Evolutionary conservation across 2,797 vertebrate genomes (phyloP), one percentile per base, ranked within the genome.

Genomic region (Lepilemur ruficaudatus): DNA sequence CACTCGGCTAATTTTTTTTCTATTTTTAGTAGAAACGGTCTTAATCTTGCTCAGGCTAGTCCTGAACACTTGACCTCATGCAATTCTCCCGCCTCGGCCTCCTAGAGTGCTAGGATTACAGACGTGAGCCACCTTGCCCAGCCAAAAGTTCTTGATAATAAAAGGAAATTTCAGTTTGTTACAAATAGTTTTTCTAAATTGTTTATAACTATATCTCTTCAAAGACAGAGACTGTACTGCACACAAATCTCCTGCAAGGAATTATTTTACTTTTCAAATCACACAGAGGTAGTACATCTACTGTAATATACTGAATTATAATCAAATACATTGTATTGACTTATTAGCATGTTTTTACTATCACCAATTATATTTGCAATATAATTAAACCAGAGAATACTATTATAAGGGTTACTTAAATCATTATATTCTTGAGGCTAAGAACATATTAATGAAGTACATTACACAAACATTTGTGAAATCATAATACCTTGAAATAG

Each of bases 191-290:
- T 73, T 70, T 55, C 41, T 70, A 38, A 78, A 79, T 78, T 69
- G 55, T 86, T 69, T 17, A 38, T 86, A 93, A 69, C 78, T 79
- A 69, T 43, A 55, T 35, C 15, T 76, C 28, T 76, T 92, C 46
- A 38, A 86, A 87, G 61, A 93, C 9, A 83, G 72, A 93, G 48
- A 2, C 32, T 35, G 7, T 55, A 59, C 59, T 78, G 65, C 43
- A 43, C 25, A 52, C 20, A 80, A 72, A 63, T 79, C 28, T 78
- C 41, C 91, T 72, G n/a, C 41, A 87, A 87, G n/a, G 28, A 72
- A 93, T 84, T 94, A 43, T 43, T 90, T 94, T 43, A 79, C 11
- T 63, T 90, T 91, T 80, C 81, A 80, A 89, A 57, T 20, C 80
- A 25, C 22, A 38, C 46, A 32, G 25, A 57, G 38, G 32, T 38